A percentile compares a stretch with the other conserved stretches of the same genome.
These are phyloP conservation scores for Dynastes maya DNA, from an alignment of 2,888 invertebrate genomes.

Conservation along the genomic window DNA sequence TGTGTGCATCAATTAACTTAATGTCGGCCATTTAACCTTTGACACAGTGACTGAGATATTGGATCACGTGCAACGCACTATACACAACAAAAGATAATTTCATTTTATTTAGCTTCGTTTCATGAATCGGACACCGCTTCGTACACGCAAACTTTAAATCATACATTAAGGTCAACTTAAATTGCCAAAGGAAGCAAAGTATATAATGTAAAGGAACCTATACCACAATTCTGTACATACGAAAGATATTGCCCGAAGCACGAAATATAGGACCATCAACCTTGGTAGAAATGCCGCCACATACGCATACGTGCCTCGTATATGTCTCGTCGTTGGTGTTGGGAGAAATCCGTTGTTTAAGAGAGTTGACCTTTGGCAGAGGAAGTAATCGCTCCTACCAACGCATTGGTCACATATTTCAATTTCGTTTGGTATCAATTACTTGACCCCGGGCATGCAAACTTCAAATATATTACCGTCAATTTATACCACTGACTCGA, in stretches of 20 bases:
- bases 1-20: neutral
- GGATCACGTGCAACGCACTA: constrained; percentile 19
- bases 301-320: neutral
- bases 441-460: constrained; percentile 12
- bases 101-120: neutral
- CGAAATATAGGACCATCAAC: neutral
- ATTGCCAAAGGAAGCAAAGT: constrained; percentile 5
- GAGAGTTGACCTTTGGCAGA: constrained; percentile 11
- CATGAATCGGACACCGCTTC: neutral
- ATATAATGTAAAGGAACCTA: neutral
- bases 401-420: constrained; percentile 2
- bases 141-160: neutral
- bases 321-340: neutral
- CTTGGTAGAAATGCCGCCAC: neutral
- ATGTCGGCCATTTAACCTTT: constrained; percentile 18
- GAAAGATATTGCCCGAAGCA: neutral
- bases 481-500: neutral
- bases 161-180: constrained; percentile 16
- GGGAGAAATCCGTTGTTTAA: constrained; percentile 13
- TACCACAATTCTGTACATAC: neutral
- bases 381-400: constrained; percentile 16
- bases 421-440: constrained; percentile 19
- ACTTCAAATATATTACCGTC: neutral
- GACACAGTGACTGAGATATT: constrained; percentile 30
- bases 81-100: constrained; percentile 17